Percentiles rank a stretch among this genome's conserved stretches.
Conservation (phyloP, 2,113 vertebrate species). For the Mus musculus region DNA sequence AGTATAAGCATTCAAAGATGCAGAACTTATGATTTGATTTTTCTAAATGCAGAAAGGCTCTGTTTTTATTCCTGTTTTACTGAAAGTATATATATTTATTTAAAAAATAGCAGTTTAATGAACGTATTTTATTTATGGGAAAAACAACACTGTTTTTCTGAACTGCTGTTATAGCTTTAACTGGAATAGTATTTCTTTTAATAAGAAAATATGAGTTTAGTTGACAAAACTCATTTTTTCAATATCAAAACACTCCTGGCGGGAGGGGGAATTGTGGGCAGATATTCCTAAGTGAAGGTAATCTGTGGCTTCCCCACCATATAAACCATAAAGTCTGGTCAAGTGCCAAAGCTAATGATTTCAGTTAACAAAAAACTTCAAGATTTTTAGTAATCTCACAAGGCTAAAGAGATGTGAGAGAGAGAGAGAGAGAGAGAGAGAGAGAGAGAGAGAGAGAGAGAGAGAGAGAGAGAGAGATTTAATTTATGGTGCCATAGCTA, state of each 20-base stretch:
- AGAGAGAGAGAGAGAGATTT: neutral
- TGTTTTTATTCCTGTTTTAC: neutral
- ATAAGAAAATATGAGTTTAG: neutral
- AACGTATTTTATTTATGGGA: neutral
- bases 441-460: too few relatives aligned
- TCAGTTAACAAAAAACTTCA: neutral
- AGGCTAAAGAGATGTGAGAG: neutral
- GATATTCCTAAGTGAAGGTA: neutral
- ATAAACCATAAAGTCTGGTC: neutral
- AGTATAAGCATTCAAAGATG: neutral
- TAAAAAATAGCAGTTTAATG: neutral
- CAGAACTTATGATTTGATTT: neutral
- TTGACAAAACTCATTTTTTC: neutral
- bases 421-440: too few relatives aligned
- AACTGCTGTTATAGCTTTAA: neutral
- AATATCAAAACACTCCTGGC: constrained; percentile 39
- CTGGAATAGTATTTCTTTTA: neutral
- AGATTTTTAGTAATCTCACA: neutral
- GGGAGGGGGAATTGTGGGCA: neutral
- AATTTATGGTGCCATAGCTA: constrained; percentile 9
- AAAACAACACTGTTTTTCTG: neutral
- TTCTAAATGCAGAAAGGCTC: neutral
- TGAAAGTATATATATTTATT: neutral
- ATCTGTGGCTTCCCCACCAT: constrained; percentile 14
- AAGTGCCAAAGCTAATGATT: neutral